phyloP scores from a whole-genome alignment of 2,888 invertebrate genomes.

The Exephanes ischioxanthus region DNA sequence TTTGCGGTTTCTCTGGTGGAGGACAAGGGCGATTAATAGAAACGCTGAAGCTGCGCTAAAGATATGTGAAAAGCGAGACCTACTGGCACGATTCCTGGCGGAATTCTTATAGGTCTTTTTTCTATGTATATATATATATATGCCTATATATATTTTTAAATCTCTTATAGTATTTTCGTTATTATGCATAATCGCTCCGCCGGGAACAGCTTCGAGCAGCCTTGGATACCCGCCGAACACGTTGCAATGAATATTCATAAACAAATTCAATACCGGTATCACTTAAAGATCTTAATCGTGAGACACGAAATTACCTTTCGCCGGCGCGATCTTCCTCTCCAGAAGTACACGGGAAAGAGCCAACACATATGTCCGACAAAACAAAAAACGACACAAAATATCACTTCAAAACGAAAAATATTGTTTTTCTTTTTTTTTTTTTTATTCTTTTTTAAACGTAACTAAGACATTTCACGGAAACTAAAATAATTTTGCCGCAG shows the following conservation, averaged over 20 bases:
- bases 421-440: neutral
- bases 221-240: neutral
- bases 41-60: constrained; percentile 3
- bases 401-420: neutral
- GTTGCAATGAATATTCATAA: constrained; percentile 41
- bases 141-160: constrained; percentile 2
- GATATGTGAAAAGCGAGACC: constrained; percentile 54
- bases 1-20: constrained; percentile 30
- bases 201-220: constrained; percentile 6
- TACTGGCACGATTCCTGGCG: constrained; percentile 70
- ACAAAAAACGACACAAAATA: neutral
- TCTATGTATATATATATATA: neutral
- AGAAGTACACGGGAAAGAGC: constrained; percentile 46
- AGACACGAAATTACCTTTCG: constrained; percentile 59
- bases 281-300: neutral
- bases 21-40: constrained; percentile 36
- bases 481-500: neutral
- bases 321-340: constrained; percentile 40
- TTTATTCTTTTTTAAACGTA: neutral
- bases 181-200: constrained; percentile 48
- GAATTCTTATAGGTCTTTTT: constrained; percentile 49
- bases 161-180: constrained; percentile 35
- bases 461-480: constrained; percentile 5
- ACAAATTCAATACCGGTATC: constrained; percentile 5
- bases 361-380: constrained; percentile 52